Evolutionary conservation across 2,888 invertebrate genomes (phyloP), one percentile per base, ranked within the genome.

Genomic region (Polydesmus complanatus): DNA sequence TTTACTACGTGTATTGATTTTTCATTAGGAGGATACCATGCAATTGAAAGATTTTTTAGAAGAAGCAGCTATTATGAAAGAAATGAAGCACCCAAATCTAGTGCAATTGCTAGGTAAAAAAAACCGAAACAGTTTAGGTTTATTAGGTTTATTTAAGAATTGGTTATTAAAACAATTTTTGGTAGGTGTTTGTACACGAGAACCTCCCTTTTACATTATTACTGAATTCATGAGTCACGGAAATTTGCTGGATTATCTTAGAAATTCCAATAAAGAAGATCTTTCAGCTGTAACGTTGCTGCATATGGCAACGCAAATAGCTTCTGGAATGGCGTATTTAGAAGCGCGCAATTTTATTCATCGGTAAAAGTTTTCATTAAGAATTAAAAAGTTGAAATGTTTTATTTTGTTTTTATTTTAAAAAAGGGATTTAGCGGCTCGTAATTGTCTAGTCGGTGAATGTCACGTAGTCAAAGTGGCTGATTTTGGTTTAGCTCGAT

Each of bases 231-330:
- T 98, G 98, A 88, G 90, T 70, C 89, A 94, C 69, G 98, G 98
- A 60, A 99, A 98, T 77, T 80, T 98, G 67, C 78, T 99, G 62
- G 97, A 99, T 77, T 98, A 93, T 75, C 78, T 99, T 67, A 82
- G 97, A 60, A 86, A 86, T 67, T 87, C 86, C 63, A 88, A 85
- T 71, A 61, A 61, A 51, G 68, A 68, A 37, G 86, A 88, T 70
- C 85, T 97, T 57, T 91, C 92, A 68, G 95, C 96, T 14, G 91
- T 96, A 2, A 92, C 93, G 26, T 82, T 99, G 63, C 90, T 99
- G 83, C 93, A 97, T 75, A 97, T 99, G 85, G 97, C 97, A 56
- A 95, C 96, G n/a, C 97, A 98, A 80, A 96, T 98, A 69, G 94
- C 97, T 0, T 89, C 93, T 65, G 98, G 93, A 64, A 98, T 99